Percentiles rank a stretch among this genome's conserved stretches.
Conservation (phyloP, 2,797 vertebrate species). For the Octomys mimax region DNA sequence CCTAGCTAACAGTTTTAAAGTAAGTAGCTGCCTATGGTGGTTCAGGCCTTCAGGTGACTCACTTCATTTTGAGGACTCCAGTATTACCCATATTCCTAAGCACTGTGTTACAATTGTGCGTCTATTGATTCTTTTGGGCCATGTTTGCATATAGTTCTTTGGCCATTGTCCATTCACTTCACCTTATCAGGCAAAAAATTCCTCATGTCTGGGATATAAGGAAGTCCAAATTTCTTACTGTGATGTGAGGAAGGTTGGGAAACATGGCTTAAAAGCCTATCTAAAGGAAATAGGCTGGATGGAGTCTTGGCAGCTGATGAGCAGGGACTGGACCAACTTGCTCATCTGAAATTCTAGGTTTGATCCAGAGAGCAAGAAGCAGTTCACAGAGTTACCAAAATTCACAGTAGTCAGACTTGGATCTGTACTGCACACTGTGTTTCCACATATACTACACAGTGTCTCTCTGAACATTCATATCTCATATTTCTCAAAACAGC, state of each 20-base stretch:
- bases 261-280: neutral
- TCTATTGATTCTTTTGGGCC: neutral
- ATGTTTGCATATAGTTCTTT: neutral
- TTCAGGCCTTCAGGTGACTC: conserved; percentile 9
- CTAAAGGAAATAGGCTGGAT: neutral
- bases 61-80: neutral
- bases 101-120: neutral
- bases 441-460: neutral
- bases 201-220: neutral
- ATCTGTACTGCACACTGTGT: neutral
- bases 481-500: conserved; percentile 47
- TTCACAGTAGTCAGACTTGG: neutral
- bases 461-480: neutral
- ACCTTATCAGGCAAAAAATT: neutral
- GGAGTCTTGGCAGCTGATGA: neutral
- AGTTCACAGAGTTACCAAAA: neutral
- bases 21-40: neutral
- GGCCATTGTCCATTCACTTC: neutral
- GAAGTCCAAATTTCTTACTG: neutral
- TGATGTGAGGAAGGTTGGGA: conserved; percentile 14
- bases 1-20: conserved; percentile 23
- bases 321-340: neutral
- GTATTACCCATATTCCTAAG: neutral
- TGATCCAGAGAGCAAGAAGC: neutral
- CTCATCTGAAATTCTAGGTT: conserved; percentile 42